Evolutionary conservation across 2,888 invertebrate genomes (phyloP), one percentile per base, ranked within the genome.

Genomic region (Pediacus dermestoides): DNA sequence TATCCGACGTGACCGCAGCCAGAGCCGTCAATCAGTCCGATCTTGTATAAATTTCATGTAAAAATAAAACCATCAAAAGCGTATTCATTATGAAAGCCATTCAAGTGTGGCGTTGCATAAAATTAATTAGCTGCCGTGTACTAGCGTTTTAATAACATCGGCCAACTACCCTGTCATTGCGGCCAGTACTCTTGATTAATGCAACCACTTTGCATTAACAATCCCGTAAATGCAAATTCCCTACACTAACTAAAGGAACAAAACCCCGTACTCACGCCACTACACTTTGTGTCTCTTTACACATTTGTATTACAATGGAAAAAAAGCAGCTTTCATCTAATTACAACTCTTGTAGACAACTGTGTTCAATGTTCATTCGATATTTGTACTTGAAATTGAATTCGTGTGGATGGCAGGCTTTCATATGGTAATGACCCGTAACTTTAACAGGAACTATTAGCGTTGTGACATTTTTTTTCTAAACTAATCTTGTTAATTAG

Each of bases 81-180:
- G 53, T 60, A 63, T 67, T 67, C 67, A 67, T 67, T 67, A 67
- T 59, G 62, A 63, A 60, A 64, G 62, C 66, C 61, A 62, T 67
- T 68, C 66, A 64, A 66, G 67, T 67, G 67, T 67, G 66, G 63
- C 64, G 65, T 67, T 68, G 69, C 67, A 68, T 67, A 68, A 68
- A 68, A 69, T 68, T 68, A 69, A 69, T 69, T 69, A 68, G 67
- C 65, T 59, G 61, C 60, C 62, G 58, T 60, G 61, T 63, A 63
- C 64, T 60, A 61, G 62, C 64, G 65, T 64, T 67, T 65, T 67
- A 66, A 65, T 67, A 65, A 66, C 65, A 60, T 60, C 58, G 61
- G 55, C 55, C 56, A 59, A 61, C 61, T 57, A 58, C 59, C 57
- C 63, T 59, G 61, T 60, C 62, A 57, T 58, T 64, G 63, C 57